Base-by-base conservation (phyloP, 1,140 invertebrate species). In the Colletes gigas region DNA sequence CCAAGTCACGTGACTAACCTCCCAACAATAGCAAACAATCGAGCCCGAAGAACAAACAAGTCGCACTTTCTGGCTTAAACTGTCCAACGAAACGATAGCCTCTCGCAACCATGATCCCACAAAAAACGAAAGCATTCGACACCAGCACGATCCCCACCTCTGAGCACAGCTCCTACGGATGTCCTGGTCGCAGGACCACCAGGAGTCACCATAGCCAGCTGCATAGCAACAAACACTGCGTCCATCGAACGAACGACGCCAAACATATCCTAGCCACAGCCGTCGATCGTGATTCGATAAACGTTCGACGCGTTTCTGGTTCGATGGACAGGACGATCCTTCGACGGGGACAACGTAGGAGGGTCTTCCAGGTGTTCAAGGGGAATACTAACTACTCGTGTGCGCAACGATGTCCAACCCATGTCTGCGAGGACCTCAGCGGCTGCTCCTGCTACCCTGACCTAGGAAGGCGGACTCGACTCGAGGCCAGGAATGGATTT, bases 391-490 rank as follows among this genome's bases (percentile, higher is more conserved):
- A 93, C 92, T 65, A 93, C 90, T 82, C 92, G 90, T 72, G 90
- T 91, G 68, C 92, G 92, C 67, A 94, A 85, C 66, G 89, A 93
- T 62, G 93, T 93, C 93, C 93, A 93, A 76, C 93, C 93, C 93
- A 94, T 94, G 79, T 62, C 71, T 57, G 19, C 90, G 80, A 76
- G 57, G 71, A 80, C 72, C 69, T 47, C 72, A 50, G 59, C 63
- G 76, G 65, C 77, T 86, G 81, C 81, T 89, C 82, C 85, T 88
- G 87, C 87, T 90, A 73, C 80, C 84, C 87, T 91, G 91, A 92
- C 90, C 91, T 91, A 91, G 89, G 88, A 84, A 85, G 85, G 77
- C 86, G 78, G 79, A 91, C 90, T 88, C 88, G 85, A 80, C 14
- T n/a, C 75, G 78, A 78, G 80, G 83, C 85, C 88, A 82, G 85